These are phyloP conservation scores for Mallateleia sp. DNA, from an alignment of 2,888 invertebrate genomes.

Conservation along the genomic window DNA sequence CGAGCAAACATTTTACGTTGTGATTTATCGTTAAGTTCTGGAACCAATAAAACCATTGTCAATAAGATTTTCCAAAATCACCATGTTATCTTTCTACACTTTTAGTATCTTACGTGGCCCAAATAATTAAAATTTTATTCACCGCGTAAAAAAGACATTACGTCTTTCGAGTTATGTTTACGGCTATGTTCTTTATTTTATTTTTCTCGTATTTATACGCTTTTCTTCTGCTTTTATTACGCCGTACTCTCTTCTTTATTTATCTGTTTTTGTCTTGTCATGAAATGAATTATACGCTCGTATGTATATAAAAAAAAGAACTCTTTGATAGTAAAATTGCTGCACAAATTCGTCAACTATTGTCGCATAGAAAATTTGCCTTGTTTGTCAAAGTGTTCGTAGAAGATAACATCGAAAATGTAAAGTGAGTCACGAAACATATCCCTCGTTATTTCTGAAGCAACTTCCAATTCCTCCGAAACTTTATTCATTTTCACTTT, in stretches of 20 bases:
- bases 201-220: constrained; percentile 31
- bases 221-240: constrained; percentile 43
- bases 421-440: no score
- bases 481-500: no score
- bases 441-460: no score
- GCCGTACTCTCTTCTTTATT: constrained; percentile 32
- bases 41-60: not conserved
- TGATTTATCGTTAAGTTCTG: constrained; percentile 25
- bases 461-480: no score
- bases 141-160: constrained; percentile 20
- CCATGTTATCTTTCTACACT: not conserved
- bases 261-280: constrained; percentile 32
- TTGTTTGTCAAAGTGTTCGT: no score
- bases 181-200: constrained; percentile 33
- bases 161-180: constrained; percentile 30
- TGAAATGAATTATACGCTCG: no score
- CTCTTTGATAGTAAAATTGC: no score
- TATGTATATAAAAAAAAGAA: no score
- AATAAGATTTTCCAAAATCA: constrained; percentile 11
- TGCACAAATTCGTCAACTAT: no score
- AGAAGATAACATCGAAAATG: no score
- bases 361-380: no score
- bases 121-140: constrained; percentile 37
- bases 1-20: constrained; percentile 1
- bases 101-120: no score